Conservation (phyloP, 2,888 invertebrate species). For the Zygothrica quintamaculata region DNA sequence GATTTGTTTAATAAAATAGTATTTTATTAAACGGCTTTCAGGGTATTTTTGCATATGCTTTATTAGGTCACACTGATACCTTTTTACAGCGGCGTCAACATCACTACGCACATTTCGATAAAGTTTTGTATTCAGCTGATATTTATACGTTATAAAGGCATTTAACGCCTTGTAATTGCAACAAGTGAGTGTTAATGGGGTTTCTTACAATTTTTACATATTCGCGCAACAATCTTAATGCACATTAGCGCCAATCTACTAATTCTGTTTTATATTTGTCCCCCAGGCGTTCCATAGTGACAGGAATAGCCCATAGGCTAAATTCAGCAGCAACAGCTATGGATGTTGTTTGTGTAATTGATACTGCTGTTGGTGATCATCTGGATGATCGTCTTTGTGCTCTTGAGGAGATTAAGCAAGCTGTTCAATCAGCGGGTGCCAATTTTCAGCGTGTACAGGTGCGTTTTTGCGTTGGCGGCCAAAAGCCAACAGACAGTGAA, state of each 20-base stretch:
- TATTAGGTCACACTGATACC: conserved; percentile 37
- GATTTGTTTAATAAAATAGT: too few species aligned
- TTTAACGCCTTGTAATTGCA: conserved; percentile 56
- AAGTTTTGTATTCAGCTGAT: conserved; percentile 47
- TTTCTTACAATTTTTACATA: conserved; percentile 36
- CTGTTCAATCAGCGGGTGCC: conserved; percentile 91
- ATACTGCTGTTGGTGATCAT: conserved; percentile 89
- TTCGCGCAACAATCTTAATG: conserved; percentile 32
- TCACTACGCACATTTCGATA: conserved; percentile 60
- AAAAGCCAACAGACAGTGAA: too few species aligned
- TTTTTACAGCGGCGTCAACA: conserved; percentile 54
- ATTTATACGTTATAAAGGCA: conserved; percentile 52
- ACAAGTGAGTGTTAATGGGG: conserved; percentile 65
- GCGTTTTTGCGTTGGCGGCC: conserved; percentile 46
- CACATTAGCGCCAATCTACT: conserved; percentile 35
- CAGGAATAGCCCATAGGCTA: conserved; percentile 57
- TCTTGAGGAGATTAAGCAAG: conserved; percentile 92
- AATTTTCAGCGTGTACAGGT: conserved; percentile 94
- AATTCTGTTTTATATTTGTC: conserved; percentile 33
- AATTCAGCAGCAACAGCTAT: conserved; percentile 84
- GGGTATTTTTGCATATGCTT: conserved; percentile 2
- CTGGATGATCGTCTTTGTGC: conserved; percentile 91
- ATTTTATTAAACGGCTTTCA: too few species aligned
- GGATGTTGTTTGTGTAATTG: conserved; percentile 95
- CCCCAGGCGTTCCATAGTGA: conserved; percentile 45